These are phyloP conservation scores for Oreocharis arfaki DNA, from an alignment of 2,113 vertebrate genomes.

Conservation along the genomic window DNA sequence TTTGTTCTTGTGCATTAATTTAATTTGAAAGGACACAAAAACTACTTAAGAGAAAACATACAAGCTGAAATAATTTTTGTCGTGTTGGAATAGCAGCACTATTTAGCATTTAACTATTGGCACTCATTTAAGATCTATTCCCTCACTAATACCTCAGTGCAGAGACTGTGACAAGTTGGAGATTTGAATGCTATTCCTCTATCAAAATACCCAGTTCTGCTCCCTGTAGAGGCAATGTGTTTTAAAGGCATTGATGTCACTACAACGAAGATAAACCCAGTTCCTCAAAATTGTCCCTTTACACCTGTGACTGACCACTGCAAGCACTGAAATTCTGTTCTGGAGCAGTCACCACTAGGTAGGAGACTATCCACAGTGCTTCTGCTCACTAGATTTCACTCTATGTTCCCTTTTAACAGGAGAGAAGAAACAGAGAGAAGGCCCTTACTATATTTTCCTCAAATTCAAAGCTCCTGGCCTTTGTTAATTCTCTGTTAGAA, in stretches of 20 bases:
- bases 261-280: not conserved
- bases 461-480: not conserved
- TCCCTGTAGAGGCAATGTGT: not conserved
- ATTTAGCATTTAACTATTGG: not conserved
- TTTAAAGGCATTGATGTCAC: not conserved
- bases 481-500: not conserved
- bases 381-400: not conserved
- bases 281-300: not conserved
- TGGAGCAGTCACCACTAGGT: not conserved
- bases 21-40: not conserved
- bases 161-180: not conserved
- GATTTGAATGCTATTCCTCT: not conserved
- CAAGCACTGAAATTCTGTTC: not conserved
- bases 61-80: not conserved
- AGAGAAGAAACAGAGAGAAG: not conserved
- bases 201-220: not conserved
- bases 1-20: not conserved
- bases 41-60: not conserved
- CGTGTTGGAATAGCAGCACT: not conserved
- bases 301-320: fast-evolving
- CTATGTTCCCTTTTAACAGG: not conserved
- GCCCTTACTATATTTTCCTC: not conserved
- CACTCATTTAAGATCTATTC: not conserved
- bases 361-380: not conserved
- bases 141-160: not conserved